These are phyloP conservation scores for Maccullochella peelii DNA, from an alignment of 2,113 vertebrate species.

Conservation along the genomic window DNA sequence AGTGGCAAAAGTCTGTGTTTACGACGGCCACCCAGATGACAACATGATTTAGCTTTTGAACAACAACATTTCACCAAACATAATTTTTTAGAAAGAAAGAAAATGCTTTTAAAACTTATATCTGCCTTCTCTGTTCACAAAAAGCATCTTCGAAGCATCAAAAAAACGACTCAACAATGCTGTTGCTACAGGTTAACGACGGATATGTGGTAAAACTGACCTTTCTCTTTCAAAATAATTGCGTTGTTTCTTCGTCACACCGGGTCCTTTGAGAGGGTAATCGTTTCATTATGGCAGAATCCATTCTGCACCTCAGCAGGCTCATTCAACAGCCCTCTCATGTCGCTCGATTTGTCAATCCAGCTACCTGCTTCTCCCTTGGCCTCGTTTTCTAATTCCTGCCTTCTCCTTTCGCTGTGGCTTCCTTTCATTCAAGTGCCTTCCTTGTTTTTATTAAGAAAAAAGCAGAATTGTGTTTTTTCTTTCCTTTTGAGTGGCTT, in stretches of 20 bases:
- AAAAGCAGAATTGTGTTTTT: background rate
- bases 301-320: constrained; percentile 49
- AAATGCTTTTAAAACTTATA: background rate
- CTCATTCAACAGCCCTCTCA: constrained; percentile 35
- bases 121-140: background rate
- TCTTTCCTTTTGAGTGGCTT: background rate
- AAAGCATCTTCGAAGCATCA: background rate
- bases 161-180: background rate
- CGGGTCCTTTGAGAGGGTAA: constrained; percentile 59
- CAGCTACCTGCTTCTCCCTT: constrained; percentile 5
- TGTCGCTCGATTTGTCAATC: constrained; percentile 50
- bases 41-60: background rate
- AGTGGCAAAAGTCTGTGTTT: background rate
- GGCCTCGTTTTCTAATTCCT: background rate
- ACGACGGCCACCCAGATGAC: background rate
- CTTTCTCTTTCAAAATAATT: constrained; percentile 54
- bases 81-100: background rate
- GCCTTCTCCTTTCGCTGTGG: background rate
- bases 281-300: constrained; percentile 62
- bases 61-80: background rate
- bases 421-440: constrained; percentile 20
- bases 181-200: constrained; percentile 32
- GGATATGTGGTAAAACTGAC: constrained; percentile 41
- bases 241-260: constrained; percentile 37
- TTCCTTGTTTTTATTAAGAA: background rate